Evolutionary conservation across 2,797 vertebrate species (phyloP).

Genomic region (Ctenochaetus hawaiiensis): DNA sequence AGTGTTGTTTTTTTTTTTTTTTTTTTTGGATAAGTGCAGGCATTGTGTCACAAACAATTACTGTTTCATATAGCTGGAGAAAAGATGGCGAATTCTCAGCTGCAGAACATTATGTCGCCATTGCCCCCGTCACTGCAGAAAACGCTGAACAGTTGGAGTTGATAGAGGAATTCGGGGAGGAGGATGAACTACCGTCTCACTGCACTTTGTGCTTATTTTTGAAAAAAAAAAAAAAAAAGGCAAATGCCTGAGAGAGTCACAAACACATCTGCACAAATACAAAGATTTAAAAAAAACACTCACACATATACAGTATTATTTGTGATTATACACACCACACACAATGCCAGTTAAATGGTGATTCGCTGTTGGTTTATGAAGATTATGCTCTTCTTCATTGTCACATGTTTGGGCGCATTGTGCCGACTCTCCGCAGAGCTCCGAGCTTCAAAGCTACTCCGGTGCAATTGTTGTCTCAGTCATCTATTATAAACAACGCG

Average conservation of each 20-base stretch:
- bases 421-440: constrained; percentile 63
- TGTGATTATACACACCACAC: constrained; percentile 50
- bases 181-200: constrained; percentile 44
- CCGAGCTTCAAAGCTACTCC: constrained; percentile 80
- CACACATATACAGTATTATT: constrained; percentile 53
- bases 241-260: constrained; percentile 36
- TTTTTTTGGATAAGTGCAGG: constrained; percentile 69
- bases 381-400: constrained; percentile 79
- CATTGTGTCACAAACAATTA: constrained; percentile 79
- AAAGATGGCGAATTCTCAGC: constrained; percentile 61
- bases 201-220: constrained; percentile 49
- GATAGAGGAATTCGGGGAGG: constrained; percentile 57
- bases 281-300: constrained; percentile 45
- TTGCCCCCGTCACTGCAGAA: constrained; percentile 47
- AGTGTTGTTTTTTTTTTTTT: constrained; percentile 59
- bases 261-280: constrained; percentile 42
- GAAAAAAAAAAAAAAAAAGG: constrained; percentile 38
- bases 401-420: constrained; percentile 70
- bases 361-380: constrained; percentile 76
- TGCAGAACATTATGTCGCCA: constrained; percentile 58
- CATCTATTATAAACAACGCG: constrained; percentile 84
- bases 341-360: constrained; percentile 65
- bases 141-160: constrained; percentile 58
- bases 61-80: constrained; percentile 53
- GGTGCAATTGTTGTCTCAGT: constrained; percentile 81